Evolutionary conservation across 2,113 vertebrate genomes (phyloP).

Genomic region (Picathartes gymnocephalus): DNA sequence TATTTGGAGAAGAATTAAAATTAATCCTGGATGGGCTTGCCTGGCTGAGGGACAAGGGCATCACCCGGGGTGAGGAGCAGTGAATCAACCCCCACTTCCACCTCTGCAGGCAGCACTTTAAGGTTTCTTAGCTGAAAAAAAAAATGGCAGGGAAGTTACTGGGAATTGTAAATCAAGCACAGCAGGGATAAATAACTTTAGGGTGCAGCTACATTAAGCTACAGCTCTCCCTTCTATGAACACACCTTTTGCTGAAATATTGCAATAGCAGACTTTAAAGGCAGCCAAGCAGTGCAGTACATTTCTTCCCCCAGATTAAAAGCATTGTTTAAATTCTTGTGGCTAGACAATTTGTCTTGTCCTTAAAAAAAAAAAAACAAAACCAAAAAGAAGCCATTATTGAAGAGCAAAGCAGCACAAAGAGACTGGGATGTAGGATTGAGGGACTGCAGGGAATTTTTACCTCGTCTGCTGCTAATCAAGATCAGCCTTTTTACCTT

Average conservation of each 20-base stretch:
- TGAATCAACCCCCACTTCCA: neutral
- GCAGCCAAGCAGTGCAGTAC: neutral
- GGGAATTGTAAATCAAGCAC: neutral
- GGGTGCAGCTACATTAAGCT: neutral
- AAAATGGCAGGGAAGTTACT: neutral
- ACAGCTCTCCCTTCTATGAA: neutral
- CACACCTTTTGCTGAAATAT: neutral
- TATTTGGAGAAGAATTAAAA: neutral
- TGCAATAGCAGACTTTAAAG: neutral
- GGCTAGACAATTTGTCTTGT: slow-evolving; percentile 57
- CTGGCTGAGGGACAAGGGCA: neutral
- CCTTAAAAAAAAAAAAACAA: neutral
- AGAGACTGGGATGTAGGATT: neutral
- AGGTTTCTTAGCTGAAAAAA: neutral
- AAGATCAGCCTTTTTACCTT: slow-evolving; percentile 31
- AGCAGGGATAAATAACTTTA: neutral
- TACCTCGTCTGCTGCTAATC: neutral
- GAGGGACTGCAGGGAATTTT: neutral
- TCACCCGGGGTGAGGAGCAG: accelerated
- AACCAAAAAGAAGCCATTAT: neutral
- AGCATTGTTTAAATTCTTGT: slow-evolving; percentile 55
- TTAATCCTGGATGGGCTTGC: neutral
- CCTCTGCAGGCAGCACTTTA: neutral
- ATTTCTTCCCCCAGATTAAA: slow-evolving; percentile 50
- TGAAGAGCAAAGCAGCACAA: neutral